Evolutionary conservation across 2,888 invertebrate species (phyloP), one percentile per base, ranked within the genome.

Genomic region (Argyra leucocephala): DNA sequence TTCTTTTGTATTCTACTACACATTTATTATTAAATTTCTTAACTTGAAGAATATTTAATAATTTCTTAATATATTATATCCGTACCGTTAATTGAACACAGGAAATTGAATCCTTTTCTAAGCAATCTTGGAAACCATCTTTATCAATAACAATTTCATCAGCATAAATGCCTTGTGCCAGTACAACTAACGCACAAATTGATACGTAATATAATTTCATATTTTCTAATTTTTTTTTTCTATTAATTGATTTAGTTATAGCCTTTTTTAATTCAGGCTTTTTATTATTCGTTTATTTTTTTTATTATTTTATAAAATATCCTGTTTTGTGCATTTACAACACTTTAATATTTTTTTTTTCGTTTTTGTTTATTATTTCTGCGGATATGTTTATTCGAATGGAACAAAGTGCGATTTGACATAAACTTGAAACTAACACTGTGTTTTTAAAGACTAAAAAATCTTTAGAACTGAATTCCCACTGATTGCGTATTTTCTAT

Each of bases 21-120:
- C 10, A 26, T 61, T 48, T 57, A 18, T 31, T 22, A 58, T 21
- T 22, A 60, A 24, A 15, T 23, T 9, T 23, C 1, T 15, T 9
- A 59, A 22, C 63, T 64, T 61, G 63, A 63, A 48, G 62, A 64
- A 48, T 24, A 26, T 22, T 48, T 66, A 63, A 57, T 7, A 61
- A 58, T 63, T 61, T 68, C 59, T 70, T 65, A 73, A 72, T 70
- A 72, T 71, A 65, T 12, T 37, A 48, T 63, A 74, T 75, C 74
- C 80, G 76, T 78, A 81, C 82, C 80, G 82, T 82, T 72, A 82
- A 79, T 78, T 86, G 86, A 67, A 86, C 78, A 78, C 86, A 86
- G 70, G 85, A 83, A 69, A 86, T 85, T 66, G 86, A 85, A 78
- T 86, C 86, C 74, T 82, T 81, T 70, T 82, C 79, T 69, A 85